Evolutionary conservation across 2,797 vertebrate genomes (phyloP).

Genomic region (Poeciliopsis paucimaculata): DNA sequence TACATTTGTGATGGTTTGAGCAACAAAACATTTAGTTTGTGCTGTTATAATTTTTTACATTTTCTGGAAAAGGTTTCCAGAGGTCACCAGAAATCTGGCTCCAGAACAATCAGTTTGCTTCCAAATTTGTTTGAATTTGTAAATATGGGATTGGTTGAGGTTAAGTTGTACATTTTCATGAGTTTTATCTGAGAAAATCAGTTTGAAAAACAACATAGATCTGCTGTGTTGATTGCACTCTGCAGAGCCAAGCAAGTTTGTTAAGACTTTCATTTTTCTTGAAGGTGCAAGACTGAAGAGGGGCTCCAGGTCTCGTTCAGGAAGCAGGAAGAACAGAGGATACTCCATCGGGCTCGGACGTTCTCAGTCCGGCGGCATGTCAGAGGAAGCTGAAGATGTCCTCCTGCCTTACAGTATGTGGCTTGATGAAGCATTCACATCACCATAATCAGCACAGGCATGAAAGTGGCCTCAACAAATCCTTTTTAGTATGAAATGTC

Average conservation of each 20-base stretch:
- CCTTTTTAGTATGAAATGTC: too few species aligned
- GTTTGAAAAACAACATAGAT: neutral
- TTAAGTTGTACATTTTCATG: neutral
- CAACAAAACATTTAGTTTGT: too few species aligned
- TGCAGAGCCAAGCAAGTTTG: neutral
- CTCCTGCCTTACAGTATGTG: slow-evolving; percentile 77
- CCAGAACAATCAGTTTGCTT: too few species aligned
- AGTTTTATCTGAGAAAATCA: neutral
- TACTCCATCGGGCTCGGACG: slow-evolving; percentile 79
- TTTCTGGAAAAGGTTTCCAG: too few species aligned
- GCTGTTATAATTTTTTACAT: too few species aligned
- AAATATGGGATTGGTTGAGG: too few species aligned
- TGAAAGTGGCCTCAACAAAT: too few species aligned
- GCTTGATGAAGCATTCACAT: neutral
- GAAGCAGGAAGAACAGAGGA: slow-evolving; percentile 79
- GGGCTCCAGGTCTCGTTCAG: slow-evolving; percentile 78
- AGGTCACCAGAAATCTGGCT: too few species aligned
- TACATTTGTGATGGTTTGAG: too few species aligned
- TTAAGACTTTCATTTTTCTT: slow-evolving; percentile 26
- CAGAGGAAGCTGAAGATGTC: slow-evolving; percentile 77
- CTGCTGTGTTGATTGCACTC: neutral
- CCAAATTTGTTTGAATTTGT: too few species aligned
- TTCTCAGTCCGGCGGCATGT: slow-evolving; percentile 81
- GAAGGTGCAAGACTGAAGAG: slow-evolving; percentile 78
- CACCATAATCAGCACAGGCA: too few species aligned